Evolutionary conservation across 2,797 vertebrate species (phyloP).

Genomic region (Scyliorhinus canicula): DNA sequence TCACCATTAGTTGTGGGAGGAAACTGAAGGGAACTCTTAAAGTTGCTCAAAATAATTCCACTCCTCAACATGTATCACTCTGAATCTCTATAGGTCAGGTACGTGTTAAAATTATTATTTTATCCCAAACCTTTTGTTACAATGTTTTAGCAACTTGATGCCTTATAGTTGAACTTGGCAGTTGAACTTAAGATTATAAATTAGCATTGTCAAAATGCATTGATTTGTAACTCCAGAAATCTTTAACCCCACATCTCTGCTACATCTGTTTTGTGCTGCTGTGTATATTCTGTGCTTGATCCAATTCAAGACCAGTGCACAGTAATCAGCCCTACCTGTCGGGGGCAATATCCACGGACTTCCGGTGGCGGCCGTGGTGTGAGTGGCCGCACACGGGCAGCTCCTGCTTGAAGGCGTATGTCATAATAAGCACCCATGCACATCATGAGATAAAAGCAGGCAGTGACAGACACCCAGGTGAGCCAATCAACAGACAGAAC

Average conservation of each 20-base stretch:
- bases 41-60: background rate
- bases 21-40: background rate
- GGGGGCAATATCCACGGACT: slow-evolving; percentile 65
- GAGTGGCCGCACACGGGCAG: too few relatives aligned
- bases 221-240: background rate
- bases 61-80: background rate
- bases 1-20: background rate
- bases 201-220: background rate
- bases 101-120: background rate
- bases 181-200: background rate
- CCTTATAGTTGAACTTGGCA: background rate
- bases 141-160: background rate
- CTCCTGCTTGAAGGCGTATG: too few relatives aligned
- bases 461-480: too few relatives aligned
- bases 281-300: background rate
- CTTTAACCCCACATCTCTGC: background rate
- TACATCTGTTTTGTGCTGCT: background rate
- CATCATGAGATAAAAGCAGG: too few relatives aligned
- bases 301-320: background rate
- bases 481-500: too few relatives aligned
- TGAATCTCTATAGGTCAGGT: background rate
- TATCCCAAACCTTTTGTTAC: background rate
- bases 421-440: too few relatives aligned
- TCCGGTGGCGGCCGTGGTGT: too few relatives aligned
- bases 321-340: slow-evolving; percentile 56